These are phyloP conservation scores for Saimiri boliviensis DNA, from an alignment of 2,113 vertebrate species.

Conservation along the genomic window DNA sequence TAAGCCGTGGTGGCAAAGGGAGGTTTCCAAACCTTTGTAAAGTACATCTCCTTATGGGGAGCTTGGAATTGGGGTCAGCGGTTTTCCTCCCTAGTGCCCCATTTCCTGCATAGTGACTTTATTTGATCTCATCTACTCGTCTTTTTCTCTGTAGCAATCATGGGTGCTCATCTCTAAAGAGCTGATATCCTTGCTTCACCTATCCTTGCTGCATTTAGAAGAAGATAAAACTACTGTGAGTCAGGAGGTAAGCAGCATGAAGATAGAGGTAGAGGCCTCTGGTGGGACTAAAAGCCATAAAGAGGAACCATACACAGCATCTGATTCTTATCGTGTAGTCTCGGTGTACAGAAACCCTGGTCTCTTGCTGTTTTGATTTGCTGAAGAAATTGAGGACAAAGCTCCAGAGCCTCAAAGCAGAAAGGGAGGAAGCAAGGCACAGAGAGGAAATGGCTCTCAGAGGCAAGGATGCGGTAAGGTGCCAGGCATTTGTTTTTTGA, in stretches of 20 bases:
- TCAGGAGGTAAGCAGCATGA: conserved; percentile 73
- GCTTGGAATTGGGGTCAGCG: neutral
- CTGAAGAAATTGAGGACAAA: conserved; percentile 83
- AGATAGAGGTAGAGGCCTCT: neutral
- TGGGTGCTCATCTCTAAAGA: conserved; percentile 68
- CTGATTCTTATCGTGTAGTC: conserved; percentile 20
- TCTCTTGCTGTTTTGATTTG: conserved; percentile 74
- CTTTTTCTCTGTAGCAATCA: conserved; percentile 55
- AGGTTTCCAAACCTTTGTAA: conserved; percentile 5
- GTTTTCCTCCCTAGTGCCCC: neutral
- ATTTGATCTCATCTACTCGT: neutral
- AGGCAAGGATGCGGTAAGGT: conserved; percentile 87
- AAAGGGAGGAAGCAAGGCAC: conserved; percentile 83
- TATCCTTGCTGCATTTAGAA: conserved; percentile 43
- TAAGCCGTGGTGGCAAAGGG: neutral
- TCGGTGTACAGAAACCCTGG: conserved; percentile 76
- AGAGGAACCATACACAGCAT: neutral
- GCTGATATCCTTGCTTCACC: neutral
- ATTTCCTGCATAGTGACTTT: neutral
- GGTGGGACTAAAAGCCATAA: neutral
- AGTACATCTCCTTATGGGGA: neutral
- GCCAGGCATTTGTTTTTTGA: neutral
- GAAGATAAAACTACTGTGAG: conserved; percentile 49
- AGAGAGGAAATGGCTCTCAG: conserved; percentile 83
- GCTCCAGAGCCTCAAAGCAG: conserved; percentile 80